These are phyloP conservation scores for Drosophila erecta DNA, from an alignment of 1,140 invertebrate genomes.

Conservation along the genomic window DNA sequence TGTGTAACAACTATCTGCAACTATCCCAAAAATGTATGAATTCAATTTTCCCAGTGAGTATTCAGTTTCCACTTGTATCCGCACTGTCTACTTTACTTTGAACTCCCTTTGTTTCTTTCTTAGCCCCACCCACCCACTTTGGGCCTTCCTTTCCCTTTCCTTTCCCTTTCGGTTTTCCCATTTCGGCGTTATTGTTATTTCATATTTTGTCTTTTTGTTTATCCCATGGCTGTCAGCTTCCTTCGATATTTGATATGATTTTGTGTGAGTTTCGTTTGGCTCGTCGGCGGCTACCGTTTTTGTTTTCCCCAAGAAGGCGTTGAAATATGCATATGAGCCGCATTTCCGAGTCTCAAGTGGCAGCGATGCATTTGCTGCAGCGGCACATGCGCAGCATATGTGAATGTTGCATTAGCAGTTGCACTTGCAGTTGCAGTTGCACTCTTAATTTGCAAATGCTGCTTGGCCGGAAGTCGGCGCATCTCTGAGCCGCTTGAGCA, in stretches of 20 bases:
- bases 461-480: constrained; percentile 58
- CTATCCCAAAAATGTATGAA: neutral
- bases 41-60: constrained; percentile 7
- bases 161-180: constrained; percentile 41
- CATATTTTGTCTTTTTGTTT: constrained; percentile 48
- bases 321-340: constrained; percentile 53
- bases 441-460: constrained; percentile 16
- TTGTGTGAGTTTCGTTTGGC: constrained; percentile 37
- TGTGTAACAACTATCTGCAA: too few species aligned
- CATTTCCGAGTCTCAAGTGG: constrained; percentile 50
- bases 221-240: constrained; percentile 32
- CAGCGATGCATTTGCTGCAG: constrained; percentile 26
- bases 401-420: constrained; percentile 19
- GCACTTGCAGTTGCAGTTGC: constrained; percentile 3
- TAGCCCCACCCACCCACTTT: constrained; percentile 9
- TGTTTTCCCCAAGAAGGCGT: constrained; percentile 53
- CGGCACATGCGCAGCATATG: constrained; percentile 65
- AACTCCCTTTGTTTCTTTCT: constrained; percentile 24
- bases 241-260: constrained; percentile 67
- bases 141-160: constrained; percentile 29
- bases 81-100: constrained; percentile 13
- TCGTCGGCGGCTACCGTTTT: constrained; percentile 29
- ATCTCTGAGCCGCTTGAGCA: constrained; percentile 30
- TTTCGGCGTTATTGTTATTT: constrained; percentile 40
- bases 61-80: constrained; percentile 18